Evolutionary conservation across 2,888 invertebrate genomes (phyloP).

Genomic region (Tinea semifulvella): DNA sequence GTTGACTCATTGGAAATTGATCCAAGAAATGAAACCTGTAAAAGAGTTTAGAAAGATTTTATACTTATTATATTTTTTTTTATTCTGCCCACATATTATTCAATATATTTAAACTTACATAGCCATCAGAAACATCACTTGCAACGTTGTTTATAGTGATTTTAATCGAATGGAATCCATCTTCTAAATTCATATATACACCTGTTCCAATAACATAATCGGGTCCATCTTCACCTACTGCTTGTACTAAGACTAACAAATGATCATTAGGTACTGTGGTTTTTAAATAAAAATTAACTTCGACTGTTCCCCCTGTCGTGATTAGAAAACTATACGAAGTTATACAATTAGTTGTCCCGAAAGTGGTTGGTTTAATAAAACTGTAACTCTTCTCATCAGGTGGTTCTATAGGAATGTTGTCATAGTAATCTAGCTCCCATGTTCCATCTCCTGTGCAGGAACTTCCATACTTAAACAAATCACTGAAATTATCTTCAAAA

Average conservation of each 20-base stretch:
- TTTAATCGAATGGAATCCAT: background rate
- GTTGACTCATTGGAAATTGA: slow-evolving; percentile 17
- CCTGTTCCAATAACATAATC: slow-evolving; percentile 4
- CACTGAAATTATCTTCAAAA: slow-evolving; percentile 30
- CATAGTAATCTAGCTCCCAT: slow-evolving; percentile 29
- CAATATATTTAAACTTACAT: slow-evolving; percentile 1
- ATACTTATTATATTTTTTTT: background rate
- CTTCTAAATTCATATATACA: background rate
- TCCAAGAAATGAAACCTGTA: slow-evolving; percentile 22
- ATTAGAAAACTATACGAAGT: slow-evolving; percentile 27
- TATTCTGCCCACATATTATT: background rate
- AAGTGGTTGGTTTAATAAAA: slow-evolving; percentile 25
- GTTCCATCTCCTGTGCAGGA: slow-evolving; percentile 22
- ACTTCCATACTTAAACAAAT: slow-evolving; percentile 25
- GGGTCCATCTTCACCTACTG: slow-evolving; percentile 20
- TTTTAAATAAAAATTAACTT: slow-evolving; percentile 32
- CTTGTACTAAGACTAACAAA: slow-evolving; percentile 27
- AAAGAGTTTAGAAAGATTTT: slow-evolving; percentile 5
- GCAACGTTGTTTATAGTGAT: slow-evolving; percentile 1
- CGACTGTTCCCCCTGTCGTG: slow-evolving; percentile 27
- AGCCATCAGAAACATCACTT: background rate
- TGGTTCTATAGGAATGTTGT: slow-evolving; percentile 22
- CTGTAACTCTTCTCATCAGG: slow-evolving; percentile 21
- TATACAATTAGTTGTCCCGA: slow-evolving; percentile 22
- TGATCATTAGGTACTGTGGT: slow-evolving; percentile 23